Evolutionary conservation across 2,113 vertebrate species (phyloP).

Genomic region (Zapornia atra): DNA sequence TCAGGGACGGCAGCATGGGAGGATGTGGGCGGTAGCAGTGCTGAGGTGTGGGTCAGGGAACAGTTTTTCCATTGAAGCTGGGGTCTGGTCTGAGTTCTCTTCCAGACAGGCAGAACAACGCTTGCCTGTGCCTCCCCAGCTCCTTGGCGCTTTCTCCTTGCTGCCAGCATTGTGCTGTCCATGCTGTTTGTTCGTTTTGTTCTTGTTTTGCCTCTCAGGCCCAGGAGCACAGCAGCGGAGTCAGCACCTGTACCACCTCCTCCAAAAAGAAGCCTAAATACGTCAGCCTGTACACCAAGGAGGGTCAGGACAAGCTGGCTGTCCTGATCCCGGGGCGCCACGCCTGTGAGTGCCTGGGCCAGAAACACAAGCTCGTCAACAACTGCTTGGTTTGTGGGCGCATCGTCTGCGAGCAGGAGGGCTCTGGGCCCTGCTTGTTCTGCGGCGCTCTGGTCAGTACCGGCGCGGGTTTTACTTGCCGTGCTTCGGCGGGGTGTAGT

Average conservation of each 20-base stretch:
- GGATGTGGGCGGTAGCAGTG: too few species aligned
- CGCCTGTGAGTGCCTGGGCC: slow-evolving; percentile 91
- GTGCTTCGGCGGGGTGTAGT: accelerated
- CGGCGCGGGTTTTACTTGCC: accelerated
- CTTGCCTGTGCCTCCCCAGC: neutral
- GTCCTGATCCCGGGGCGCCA: slow-evolving; percentile 90
- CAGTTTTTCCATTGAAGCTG: neutral
- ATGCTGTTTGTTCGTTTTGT: neutral
- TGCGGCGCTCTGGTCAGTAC: slow-evolving; percentile 87
- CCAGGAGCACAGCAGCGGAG: slow-evolving; percentile 76
- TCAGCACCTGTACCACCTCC: slow-evolving; percentile 43
- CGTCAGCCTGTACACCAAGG: slow-evolving; percentile 89
- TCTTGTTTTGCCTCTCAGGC: slow-evolving; percentile 73
- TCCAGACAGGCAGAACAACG: neutral
- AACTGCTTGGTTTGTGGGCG: slow-evolving; percentile 94
- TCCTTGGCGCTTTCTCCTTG: neutral
- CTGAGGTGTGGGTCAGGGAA: too few species aligned
- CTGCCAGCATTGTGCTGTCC: neutral
- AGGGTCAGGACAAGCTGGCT: slow-evolving; percentile 89
- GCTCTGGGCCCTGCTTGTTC: slow-evolving; percentile 93
- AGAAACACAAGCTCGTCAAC: slow-evolving; percentile 95
- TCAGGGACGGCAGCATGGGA: too few species aligned
- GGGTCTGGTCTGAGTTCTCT: neutral
- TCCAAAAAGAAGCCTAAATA: slow-evolving; percentile 91
- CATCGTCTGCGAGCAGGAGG: slow-evolving; percentile 95